Evolutionary conservation across 64 coral and sea anemone genomes (phyloP), one percentile per base, ranked within the genome.

Genomic region (Actinia tenebrosa): DNA sequence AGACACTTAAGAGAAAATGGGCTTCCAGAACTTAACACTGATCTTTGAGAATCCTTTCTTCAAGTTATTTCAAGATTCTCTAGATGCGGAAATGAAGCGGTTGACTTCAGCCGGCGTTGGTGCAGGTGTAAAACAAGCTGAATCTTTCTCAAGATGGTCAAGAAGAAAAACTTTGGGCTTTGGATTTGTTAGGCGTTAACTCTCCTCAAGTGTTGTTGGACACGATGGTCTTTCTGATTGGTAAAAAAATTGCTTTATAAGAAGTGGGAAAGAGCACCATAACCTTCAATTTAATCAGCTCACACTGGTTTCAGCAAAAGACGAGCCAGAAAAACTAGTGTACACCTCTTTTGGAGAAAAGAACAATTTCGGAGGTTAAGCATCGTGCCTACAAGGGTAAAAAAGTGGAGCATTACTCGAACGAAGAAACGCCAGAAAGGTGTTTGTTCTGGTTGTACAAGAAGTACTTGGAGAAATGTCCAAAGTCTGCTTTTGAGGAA

Each of bases 381-480:
- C 60, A 88, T 81, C 56, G 62, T 77, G 71, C 80, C 3, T 84
- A 75, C 47, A 84, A 79, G 80, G 56, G 50, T 30, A 90, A 84
- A 56, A 69, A 37, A 72, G 81, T 85, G 16, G 89, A 78, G 16
- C 82, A 90, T 42, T 90, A 84, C 66, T 50, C 64, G 44, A 90
- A 85, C 64, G 53, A 20, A 64, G 60, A 66, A 64, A 63, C 19
- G n/a, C 55, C 56, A 79, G 77, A 80, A 80, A 58, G 79, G 77
- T 81, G 87, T 44, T 88, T 89, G 27, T 45, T 89, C 53, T 42
- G 69, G 16, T 64, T 90, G 26, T 85, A 78, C 25, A 90, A 90
- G 82, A 77, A 84, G 69, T 90, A 90, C 69, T 16, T 90, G 82
- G 78, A 77, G 43, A 84, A 89, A 66, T 89, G 87, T 15, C 86